These are phyloP conservation scores for Maconellicoccus hirsutus DNA, from an alignment of 1,140 invertebrate genomes.

Conservation along the genomic window DNA sequence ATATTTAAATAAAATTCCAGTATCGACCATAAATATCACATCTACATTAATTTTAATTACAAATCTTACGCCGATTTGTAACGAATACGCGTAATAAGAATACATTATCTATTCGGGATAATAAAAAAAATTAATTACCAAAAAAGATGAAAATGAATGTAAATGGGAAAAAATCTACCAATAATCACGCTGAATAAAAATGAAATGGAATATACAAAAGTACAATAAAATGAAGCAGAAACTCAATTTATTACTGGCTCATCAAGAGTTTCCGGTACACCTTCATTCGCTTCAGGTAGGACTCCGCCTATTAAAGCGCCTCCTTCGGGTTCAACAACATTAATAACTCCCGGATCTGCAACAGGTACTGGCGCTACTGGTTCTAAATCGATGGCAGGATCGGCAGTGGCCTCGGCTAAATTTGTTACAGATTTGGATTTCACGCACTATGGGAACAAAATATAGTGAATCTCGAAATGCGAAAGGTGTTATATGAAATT, in stretches of 20 bases:
- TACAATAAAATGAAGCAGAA: too few relatives aligned
- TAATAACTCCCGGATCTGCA: conserved; percentile 29
- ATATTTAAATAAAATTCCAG: too few relatives aligned
- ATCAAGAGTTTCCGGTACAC: background rate
- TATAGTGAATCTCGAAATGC: conserved; percentile 26
- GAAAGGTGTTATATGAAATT: background rate
- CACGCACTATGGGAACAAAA: conserved; percentile 59
- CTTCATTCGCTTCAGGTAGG: background rate
- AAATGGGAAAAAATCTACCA: too few relatives aligned
- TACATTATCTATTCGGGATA: too few relatives aligned
- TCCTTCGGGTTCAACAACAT: conserved; percentile 31
- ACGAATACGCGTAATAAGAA: too few relatives aligned
- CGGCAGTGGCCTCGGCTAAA: conserved; percentile 80
- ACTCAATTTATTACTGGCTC: background rate
- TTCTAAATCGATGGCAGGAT: conserved; percentile 56
- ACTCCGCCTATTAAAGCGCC: background rate
- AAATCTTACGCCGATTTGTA: too few relatives aligned
- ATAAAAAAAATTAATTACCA: too few relatives aligned
- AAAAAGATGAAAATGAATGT: too few relatives aligned
- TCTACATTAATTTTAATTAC: too few relatives aligned
- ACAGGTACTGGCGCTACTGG: conserved; percentile 39
- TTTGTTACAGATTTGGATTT: conserved; percentile 92
- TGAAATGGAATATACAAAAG: too few relatives aligned
- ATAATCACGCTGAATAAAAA: too few relatives aligned
- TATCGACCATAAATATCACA: too few relatives aligned